Conservation (phyloP, 2,888 invertebrate species). For the Elmis aenea region DNA sequence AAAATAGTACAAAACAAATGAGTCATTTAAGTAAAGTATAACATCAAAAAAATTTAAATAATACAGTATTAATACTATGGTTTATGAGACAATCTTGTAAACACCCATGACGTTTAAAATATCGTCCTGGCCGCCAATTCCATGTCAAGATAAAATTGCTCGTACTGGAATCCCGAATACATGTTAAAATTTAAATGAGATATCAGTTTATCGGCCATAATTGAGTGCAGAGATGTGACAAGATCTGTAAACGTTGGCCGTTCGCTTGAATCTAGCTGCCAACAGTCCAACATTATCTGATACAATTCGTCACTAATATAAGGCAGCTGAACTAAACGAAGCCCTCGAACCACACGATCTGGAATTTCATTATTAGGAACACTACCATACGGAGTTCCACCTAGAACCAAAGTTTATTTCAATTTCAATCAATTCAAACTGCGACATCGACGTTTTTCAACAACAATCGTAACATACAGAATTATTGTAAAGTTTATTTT, state of each 20-base stretch:
- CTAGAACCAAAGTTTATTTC: conserved; percentile 31
- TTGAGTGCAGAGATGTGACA: conserved; percentile 26
- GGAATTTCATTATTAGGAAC: conserved; percentile 63
- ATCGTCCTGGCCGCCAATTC: conserved; percentile 38
- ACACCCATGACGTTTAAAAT: no score
- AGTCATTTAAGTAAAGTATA: conserved; percentile 9
- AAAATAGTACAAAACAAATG: conserved; percentile 11
- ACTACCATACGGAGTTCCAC: conserved; percentile 72
- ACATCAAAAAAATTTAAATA: conserved; percentile 5
- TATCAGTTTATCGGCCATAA: conserved; percentile 30
- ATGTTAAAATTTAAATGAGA: conserved; percentile 36
- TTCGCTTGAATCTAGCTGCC: conserved; percentile 78
- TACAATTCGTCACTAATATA: conserved; percentile 75
- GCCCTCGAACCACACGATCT: conserved; percentile 63
- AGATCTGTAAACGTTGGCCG: conserved; percentile 67
- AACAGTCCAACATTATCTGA: conserved; percentile 77
- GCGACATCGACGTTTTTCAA: no score
- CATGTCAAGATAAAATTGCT: conserved; percentile 42
- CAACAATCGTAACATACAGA: background rate
- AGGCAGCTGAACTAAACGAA: conserved; percentile 67
- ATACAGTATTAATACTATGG: conserved; percentile 1
- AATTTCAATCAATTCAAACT: conserved; percentile 1
- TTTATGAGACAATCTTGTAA: no score
- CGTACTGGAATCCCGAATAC: conserved; percentile 41
- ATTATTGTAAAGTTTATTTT: no score